phyloP scores from a whole-genome alignment of 2,888 invertebrate genomes.

The Mylabris sibirica region DNA sequence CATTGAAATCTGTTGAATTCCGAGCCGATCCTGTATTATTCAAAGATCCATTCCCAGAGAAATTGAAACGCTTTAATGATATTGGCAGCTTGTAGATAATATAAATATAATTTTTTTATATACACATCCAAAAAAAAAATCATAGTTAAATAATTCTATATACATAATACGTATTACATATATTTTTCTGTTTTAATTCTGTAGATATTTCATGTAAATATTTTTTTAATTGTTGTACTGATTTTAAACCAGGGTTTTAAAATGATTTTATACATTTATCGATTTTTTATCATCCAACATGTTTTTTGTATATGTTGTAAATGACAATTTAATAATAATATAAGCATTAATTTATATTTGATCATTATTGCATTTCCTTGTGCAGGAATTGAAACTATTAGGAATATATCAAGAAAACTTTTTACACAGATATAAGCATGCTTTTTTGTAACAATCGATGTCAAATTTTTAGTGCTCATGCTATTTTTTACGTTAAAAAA shows the following conservation, averaged over 20 bases:
- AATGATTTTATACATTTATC: constrained; percentile 43
- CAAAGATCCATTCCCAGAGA: constrained; percentile 83
- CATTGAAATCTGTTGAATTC: constrained; percentile 88
- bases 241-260: constrained; percentile 44
- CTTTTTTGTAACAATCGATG: too few relatives aligned
- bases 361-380: background rate
- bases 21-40: constrained; percentile 95
- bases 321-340: constrained; percentile 34
- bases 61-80: constrained; percentile 86
- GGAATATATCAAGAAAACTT: too few relatives aligned
- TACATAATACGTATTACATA: background rate
- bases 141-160: constrained; percentile 10
- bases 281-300: constrained; percentile 35
- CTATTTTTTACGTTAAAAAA: too few relatives aligned
- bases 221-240: constrained; percentile 42
- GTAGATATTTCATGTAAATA: constrained; percentile 44
- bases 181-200: constrained; percentile 31
- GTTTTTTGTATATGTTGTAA: constrained; percentile 48
- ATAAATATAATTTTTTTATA: constrained; percentile 5
- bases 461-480: too few relatives aligned
- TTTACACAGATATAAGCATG: too few relatives aligned
- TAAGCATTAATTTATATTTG: constrained; percentile 34
- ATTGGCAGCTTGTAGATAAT: constrained; percentile 82
- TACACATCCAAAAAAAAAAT: background rate
- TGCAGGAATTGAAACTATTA: background rate